These are phyloP conservation scores for Trachythela sp. DNA, from an alignment of 64 coral and sea anemone species.

Conservation along the genomic window DNA sequence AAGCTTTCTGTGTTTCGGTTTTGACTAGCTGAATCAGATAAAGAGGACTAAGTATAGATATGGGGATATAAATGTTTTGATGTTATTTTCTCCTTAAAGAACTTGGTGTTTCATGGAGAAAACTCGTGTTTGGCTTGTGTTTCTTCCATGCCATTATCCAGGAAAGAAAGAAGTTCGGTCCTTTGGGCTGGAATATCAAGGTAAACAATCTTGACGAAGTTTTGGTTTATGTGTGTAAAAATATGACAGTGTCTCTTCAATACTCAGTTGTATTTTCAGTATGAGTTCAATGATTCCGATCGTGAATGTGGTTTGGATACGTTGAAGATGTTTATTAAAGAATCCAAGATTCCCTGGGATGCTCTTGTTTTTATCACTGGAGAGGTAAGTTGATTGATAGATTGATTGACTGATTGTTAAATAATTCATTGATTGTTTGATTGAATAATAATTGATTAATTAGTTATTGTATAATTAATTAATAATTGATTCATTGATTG, in stretches of 20 bases:
- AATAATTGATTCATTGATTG: too few species aligned
- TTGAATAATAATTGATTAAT: too few species aligned
- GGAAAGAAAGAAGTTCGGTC: slow-evolving; percentile 98
- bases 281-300: slow-evolving; percentile 98
- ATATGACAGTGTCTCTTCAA: background rate
- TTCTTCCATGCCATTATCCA: slow-evolving; percentile 99
- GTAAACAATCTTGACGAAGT: too few species aligned
- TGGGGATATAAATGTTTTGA: background rate
- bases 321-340: slow-evolving; percentile 94
- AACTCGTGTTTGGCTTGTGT: slow-evolving; percentile 92
- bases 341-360: slow-evolving; percentile 93
- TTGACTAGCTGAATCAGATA: too few species aligned
- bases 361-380: slow-evolving; percentile 91
- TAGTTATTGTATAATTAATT: background rate
- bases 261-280: slow-evolving; percentile 50
- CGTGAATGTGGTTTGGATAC: slow-evolving; percentile 87
- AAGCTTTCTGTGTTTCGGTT: too few species aligned
- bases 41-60: too few species aligned
- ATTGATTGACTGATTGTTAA: background rate
- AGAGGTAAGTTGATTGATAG: slow-evolving; percentile 40
- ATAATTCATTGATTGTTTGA: too few species aligned
- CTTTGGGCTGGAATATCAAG: slow-evolving; percentile 97
- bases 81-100: slow-evolving; percentile 41
- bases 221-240: background rate
- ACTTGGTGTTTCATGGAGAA: slow-evolving; percentile 89